These are phyloP conservation scores for Phallusia fumigata DNA, from an alignment of 23 tunicate genomes.

Conservation along the genomic window DNA sequence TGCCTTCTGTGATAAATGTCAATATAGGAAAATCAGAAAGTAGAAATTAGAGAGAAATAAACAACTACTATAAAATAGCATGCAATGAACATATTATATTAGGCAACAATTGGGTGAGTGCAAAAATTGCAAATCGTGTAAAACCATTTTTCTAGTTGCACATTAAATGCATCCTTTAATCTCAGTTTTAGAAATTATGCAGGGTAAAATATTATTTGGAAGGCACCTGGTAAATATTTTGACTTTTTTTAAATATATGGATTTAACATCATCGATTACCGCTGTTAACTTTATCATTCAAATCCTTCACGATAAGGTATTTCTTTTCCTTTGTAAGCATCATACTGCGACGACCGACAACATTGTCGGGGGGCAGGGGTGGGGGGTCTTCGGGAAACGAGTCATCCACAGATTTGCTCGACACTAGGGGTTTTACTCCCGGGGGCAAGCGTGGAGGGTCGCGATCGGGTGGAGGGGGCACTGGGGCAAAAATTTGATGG, in stretches of 20 bases:
- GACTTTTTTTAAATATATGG: too few species aligned
- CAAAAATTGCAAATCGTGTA: not conserved
- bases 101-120: too few species aligned
- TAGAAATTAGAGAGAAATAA: too few species aligned
- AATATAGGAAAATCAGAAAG: too few species aligned
- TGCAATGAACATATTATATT: too few species aligned
- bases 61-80: too few species aligned
- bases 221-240: too few species aligned
- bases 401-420: not conserved
- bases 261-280: not conserved
- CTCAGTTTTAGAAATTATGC: too few species aligned
- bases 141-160: not conserved
- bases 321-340: conserved; percentile 21
- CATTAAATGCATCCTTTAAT: too few species aligned
- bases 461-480: conserved; percentile 75
- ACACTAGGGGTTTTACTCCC: not conserved
- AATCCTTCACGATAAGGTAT: conserved; percentile 22
- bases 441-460: conserved; percentile 59
- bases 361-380: conserved; percentile 81
- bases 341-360: conserved; percentile 33
- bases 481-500: conserved; percentile 2
- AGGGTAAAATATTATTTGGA: too few species aligned
- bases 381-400: conserved; percentile 44
- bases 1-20: too few species aligned
- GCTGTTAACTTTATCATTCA: conserved; percentile 19